These are phyloP conservation scores for Pitangus sulphuratus DNA, from an alignment of 2,797 vertebrate genomes.

Conservation along the genomic window DNA sequence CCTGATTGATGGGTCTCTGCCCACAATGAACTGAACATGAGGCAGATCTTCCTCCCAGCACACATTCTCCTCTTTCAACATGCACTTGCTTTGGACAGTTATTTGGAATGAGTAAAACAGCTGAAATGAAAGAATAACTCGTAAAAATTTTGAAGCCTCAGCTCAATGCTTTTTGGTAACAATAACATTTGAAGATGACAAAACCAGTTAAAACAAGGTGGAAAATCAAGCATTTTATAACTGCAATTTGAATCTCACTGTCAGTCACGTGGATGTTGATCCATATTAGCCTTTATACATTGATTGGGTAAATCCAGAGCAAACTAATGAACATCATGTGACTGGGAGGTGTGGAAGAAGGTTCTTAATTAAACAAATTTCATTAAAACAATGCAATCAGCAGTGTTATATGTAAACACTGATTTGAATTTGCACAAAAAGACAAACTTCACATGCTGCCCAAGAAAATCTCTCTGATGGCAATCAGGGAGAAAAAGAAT, in stretches of 20 bases:
- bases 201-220: background rate
- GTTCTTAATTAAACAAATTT: background rate
- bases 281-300: background rate
- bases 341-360: background rate
- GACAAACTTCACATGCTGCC: background rate
- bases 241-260: background rate
- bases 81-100: conserved; percentile 19
- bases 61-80: conserved; percentile 45
- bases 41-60: background rate
- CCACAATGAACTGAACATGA: conserved; percentile 34
- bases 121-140: conserved; percentile 20
- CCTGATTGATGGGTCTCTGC: conserved; percentile 20
- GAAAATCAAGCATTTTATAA: background rate
- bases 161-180: background rate
- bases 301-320: background rate
- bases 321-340: background rate
- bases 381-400: background rate
- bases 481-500: background rate
- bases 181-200: conserved; percentile 3
- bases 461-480: background rate
- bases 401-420: background rate
- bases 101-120: conserved; percentile 21
- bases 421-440: background rate
- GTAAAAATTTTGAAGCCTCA: background rate
- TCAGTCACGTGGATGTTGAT: background rate